A percentile compares a stretch with the other conserved stretches of the same genome.
These are phyloP conservation scores for Notospermus geniculatus DNA, from an alignment of 1,140 invertebrate genomes.

Conservation along the genomic window DNA sequence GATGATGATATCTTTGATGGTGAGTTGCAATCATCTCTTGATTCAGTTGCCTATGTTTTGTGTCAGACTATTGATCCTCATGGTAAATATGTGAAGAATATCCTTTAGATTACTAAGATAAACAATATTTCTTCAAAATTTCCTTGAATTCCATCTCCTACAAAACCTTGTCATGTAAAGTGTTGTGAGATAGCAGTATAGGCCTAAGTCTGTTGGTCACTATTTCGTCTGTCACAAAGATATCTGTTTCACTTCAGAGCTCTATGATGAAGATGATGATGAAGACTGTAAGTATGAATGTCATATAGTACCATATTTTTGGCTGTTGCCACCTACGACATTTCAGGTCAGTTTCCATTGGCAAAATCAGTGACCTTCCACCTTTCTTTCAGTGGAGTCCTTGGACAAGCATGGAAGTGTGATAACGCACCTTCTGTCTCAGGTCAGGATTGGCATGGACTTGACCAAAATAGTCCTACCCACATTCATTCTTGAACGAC, in stretches of 20 bases:
- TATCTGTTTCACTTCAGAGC: conserved; percentile 58
- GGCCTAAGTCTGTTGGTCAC: too few species aligned
- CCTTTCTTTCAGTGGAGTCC: conserved; percentile 61
- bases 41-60: not conserved
- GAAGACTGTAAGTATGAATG: conserved; percentile 71
- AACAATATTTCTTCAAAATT: conserved; percentile 2
- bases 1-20: conserved; percentile 44
- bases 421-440: conserved; percentile 65
- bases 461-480: conserved; percentile 56
- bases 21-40: conserved; percentile 14
- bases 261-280: conserved; percentile 86
- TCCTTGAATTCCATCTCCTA: too few species aligned
- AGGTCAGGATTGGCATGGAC: conserved; percentile 57
- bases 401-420: conserved; percentile 94
- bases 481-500: conserved; percentile 56
- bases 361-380: too few species aligned
- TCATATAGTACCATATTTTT: too few species aligned
- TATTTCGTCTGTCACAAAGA: too few species aligned
- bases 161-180: too few species aligned
- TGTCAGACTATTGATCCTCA: too few species aligned
- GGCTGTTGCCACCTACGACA: too few species aligned
- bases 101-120: too few species aligned
- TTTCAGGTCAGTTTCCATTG: too few species aligned
- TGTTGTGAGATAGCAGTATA: too few species aligned
- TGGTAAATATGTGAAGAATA: too few species aligned